phyloP scores from a whole-genome alignment of 2,888 invertebrate genomes.

The Meganola albula region DNA sequence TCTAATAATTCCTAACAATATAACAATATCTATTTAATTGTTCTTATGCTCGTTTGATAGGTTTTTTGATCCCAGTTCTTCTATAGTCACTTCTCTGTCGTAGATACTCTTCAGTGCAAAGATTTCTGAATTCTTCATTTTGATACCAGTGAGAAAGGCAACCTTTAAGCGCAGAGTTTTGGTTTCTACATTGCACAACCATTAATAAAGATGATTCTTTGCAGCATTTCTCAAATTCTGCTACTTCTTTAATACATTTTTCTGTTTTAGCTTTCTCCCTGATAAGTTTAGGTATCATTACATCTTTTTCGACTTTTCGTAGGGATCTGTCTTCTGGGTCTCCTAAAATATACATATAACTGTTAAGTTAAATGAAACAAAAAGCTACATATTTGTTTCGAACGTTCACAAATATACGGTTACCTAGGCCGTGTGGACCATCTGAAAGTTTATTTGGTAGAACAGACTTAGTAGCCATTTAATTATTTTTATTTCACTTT shows the following conservation, averaged over 20 bases:
- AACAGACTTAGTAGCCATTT: conserved; percentile 50
- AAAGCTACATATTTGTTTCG: neutral
- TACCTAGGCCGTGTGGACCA: conserved; percentile 79
- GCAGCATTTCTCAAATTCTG: conserved; percentile 85
- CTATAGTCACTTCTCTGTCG: conserved; percentile 88
- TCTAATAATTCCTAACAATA: conserved; percentile 19
- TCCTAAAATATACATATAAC: conserved; percentile 73
- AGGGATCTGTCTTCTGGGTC: conserved; percentile 90
- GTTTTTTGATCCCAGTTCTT: conserved; percentile 84
- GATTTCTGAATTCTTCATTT: conserved; percentile 84
- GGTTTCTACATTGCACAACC: conserved; percentile 84
- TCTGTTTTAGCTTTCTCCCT: conserved; percentile 87
- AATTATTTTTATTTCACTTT: no score
- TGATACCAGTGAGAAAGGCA: conserved; percentile 88
- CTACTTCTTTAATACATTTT: conserved; percentile 86
- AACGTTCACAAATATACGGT: neutral
- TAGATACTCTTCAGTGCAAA: conserved; percentile 89
- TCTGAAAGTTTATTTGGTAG: conserved; percentile 58
- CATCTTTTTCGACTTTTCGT: conserved; percentile 91
- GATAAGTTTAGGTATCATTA: conserved; percentile 93
- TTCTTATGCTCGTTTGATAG: conserved; percentile 66
- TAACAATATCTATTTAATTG: conserved; percentile 16
- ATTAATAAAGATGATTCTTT: conserved; percentile 82
- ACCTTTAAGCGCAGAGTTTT: conserved; percentile 82
- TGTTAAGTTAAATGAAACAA: neutral